Base-by-base conservation (phyloP, 2,797 vertebrate genomes). In the Onychomys torridus region DNA sequence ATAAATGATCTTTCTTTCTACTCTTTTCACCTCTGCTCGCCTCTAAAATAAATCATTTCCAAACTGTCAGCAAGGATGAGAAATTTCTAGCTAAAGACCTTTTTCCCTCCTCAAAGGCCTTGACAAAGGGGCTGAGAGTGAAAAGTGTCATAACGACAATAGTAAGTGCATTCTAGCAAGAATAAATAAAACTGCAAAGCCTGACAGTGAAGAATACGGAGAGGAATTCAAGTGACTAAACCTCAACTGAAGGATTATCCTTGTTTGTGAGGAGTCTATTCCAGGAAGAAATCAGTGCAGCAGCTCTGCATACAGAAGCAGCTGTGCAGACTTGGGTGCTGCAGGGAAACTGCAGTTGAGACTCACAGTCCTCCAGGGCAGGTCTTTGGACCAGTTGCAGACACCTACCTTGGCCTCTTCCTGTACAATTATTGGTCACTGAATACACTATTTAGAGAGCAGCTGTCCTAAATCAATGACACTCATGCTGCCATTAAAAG, bases 221-320 rank as follows among this genome's bases (percentile, higher is more conserved):
- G 88, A 88, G 96, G 75, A 97, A 96, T 96, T 96, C 96, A 97
- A 96, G 89, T 87, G 95, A 97, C 96, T 96, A 94, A 95, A 81
- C 85, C 81, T 96, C 96, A 93, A 94, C 92, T 96, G 93, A 94
- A 97, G 89, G 93, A 96, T 96, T 96, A 95, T 95, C 93, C 86
- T 94, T 89, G 92, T 96, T 79, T 92, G 96, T 81, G 79, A 96
- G 90, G 71, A 95, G 96, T 79, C 95, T 87, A 57, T 84, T 91
- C 90, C 90, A 87, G 82, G 37, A 94, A 85, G 86, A 97, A 97
- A 91, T 69, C 6, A 11, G 90, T 97, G 77, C 61, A 63, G 73
- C 34, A 67, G 73, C 25, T 43, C 86, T 95, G 76, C 73, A 83
- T 87, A 52, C 34, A 43, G 55, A 95, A 91, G 65, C 55, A 91